These are phyloP conservation scores for Limnothrissa miodon DNA, from an alignment of 2,113 vertebrate genomes.

Conservation along the genomic window DNA sequence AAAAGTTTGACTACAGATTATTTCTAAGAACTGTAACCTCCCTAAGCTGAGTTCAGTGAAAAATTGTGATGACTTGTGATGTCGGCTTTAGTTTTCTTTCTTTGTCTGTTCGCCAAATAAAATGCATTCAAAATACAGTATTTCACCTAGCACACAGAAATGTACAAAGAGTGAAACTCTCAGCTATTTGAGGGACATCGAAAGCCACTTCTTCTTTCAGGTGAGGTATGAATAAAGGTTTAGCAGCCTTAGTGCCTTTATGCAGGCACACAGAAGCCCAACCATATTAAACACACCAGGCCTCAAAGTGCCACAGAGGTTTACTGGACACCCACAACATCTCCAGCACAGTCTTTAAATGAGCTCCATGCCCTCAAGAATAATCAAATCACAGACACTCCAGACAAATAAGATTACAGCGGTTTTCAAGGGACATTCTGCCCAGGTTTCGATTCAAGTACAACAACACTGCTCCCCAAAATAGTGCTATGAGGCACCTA, in stretches of 20 bases:
- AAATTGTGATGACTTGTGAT: not conserved
- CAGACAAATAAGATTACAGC: not conserved
- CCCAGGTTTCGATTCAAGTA: not conserved
- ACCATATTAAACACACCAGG: not conserved
- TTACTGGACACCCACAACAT: not conserved
- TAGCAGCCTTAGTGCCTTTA: not conserved
- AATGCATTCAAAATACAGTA: not conserved
- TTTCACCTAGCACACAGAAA: not conserved
- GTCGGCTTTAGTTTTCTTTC: not conserved
- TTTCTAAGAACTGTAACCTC: not conserved
- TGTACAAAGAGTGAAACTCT: not conserved
- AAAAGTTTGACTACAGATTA: too few species aligned
- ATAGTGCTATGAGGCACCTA: not conserved
- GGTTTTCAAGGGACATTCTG: not conserved
- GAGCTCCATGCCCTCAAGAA: not conserved
- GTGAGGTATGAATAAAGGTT: not conserved
- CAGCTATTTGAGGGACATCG: not conserved
- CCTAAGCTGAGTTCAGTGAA: not conserved
- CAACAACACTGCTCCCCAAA: not conserved
- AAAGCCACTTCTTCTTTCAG: not conserved
- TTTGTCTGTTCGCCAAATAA: not conserved
- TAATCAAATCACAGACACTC: constrained; percentile 2
- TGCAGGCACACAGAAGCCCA: not conserved
- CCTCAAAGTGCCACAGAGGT: not conserved
- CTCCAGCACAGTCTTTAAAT: not conserved